Evolutionary conservation across 2,888 invertebrate species (phyloP), one percentile per base, ranked within the genome.

Genomic region (Dicranocentrus wangi): DNA sequence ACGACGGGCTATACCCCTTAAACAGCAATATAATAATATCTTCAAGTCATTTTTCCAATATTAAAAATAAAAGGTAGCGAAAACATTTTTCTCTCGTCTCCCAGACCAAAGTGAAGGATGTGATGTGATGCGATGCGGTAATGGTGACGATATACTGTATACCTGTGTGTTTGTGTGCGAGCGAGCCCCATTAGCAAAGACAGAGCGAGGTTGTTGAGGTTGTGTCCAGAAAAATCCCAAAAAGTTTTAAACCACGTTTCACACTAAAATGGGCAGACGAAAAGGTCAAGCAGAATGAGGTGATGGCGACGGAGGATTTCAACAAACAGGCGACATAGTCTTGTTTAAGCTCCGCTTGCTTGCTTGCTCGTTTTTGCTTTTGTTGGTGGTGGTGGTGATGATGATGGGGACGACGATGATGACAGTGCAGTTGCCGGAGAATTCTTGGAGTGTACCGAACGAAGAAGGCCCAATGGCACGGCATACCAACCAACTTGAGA

Each of bases 201-300:
- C 47, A 47, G n/a, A n/a, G n/a, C 47, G 15, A 47, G 15, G 5
- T 47, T 47, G 47, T 39, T 39, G 39, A 8, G 13, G 7, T 39
- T n/a, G 47, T 47, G n/a, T 47, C 47, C 47, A 47, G n/a, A 5
- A n/a, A n/a, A n/a, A 32, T 7, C 3, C 32, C 10, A 10, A n/a
- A 47, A 47, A 15, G 47, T 69, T 69, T 39, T 58, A 69, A 78
- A 72, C 47, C 53, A 71, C 42, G 69, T 69, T 80, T 80, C 73
- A 73, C 81, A 70, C 81, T 47, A 63, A 80, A 73, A 69, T 72
- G 69, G 32, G 65, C 70, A 81, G 81, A 81, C 81, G 81, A 75
- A 81, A 81, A 81, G 81, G 81, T 75, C 70, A 81, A 70, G 73
- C 63, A 43, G 73, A 79, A 65, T 71, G 13, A 71, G 75, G 61